These are phyloP conservation scores for Aradus depressus DNA, from an alignment of 2,888 invertebrate genomes.

Conservation along the genomic window DNA sequence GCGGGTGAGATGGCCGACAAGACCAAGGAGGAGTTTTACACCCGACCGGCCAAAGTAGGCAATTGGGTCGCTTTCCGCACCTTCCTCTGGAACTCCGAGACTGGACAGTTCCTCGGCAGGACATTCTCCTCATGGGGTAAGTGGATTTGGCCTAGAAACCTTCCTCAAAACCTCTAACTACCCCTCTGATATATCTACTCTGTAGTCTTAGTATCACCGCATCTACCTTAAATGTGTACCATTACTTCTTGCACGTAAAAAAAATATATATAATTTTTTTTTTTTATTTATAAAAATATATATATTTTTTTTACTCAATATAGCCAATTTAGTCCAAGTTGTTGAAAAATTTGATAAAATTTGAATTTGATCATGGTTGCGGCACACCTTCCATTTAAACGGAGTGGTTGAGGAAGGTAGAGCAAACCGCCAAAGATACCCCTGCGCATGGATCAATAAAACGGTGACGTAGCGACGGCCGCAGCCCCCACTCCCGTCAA, in stretches of 20 bases:
- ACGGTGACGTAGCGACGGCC: conserved; percentile 12
- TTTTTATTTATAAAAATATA: not conserved
- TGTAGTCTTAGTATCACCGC: not conserved
- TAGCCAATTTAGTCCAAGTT: not conserved
- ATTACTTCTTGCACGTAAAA: not conserved
- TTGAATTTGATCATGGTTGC: conserved; percentile 12
- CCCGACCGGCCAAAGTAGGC: conserved; percentile 65
- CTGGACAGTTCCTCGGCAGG: conserved; percentile 80
- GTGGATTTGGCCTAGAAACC: too few species aligned
- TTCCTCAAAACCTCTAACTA: not conserved
- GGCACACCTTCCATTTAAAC: too few species aligned
- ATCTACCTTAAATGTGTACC: not conserved
- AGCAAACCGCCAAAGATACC: too few species aligned
- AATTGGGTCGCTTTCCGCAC: conserved; percentile 74
- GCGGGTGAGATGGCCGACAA: conserved; percentile 28
- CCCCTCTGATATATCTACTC: too few species aligned
- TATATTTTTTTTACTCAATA: not conserved
- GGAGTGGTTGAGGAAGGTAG: too few species aligned
- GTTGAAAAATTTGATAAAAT: not conserved
- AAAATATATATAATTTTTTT: not conserved
- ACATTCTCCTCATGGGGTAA: conserved; percentile 92
- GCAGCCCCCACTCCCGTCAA: conserved; percentile 12
- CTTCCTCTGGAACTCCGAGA: conserved; percentile 88
- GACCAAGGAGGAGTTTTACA: conserved; percentile 50
- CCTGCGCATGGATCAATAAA: conserved; percentile 16